A percentile compares a stretch with the other conserved stretches of the same genome.
phyloP scores from a whole-genome alignment of 1,140 invertebrate species.

The Pseudomyrmex cubaensis region DNA sequence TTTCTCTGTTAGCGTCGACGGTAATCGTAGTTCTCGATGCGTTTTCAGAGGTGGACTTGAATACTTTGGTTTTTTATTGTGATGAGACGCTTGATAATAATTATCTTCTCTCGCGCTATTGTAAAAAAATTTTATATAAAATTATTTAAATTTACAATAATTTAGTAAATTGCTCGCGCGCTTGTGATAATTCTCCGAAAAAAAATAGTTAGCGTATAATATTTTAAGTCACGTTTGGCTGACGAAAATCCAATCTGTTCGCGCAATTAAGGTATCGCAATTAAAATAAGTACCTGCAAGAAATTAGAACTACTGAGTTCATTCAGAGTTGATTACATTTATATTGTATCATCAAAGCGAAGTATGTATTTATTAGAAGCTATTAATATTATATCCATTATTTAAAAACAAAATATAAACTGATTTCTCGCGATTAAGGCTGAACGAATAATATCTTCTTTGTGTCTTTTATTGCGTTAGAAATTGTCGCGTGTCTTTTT shows the following conservation, averaged over 20 bases:
- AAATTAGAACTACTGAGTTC: constrained; percentile 45
- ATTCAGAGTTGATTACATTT: constrained; percentile 50
- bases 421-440: too few relatives aligned
- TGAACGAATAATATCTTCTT: too few relatives aligned
- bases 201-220: neutral
- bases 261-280: constrained; percentile 44
- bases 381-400: too few relatives aligned
- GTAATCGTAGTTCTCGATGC: constrained; percentile 6
- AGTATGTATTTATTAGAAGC: constrained; percentile 30
- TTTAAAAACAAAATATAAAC: too few relatives aligned
- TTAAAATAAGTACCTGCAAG: constrained; percentile 48
- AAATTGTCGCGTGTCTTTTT: too few relatives aligned
- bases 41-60: neutral
- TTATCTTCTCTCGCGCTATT: too few relatives aligned
- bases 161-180: too few relatives aligned
- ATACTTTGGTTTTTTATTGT: neutral
- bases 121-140: too few relatives aligned
- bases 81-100: too few relatives aligned
- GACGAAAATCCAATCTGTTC: constrained; percentile 37
- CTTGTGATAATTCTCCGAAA: neutral
- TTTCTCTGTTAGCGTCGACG: neutral
- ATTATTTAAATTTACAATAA: too few relatives aligned
- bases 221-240: neutral
- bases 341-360: constrained; percentile 48
- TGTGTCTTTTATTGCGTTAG: too few relatives aligned